phyloP scores from a whole-genome alignment of 2,888 invertebrate genomes.

The Conomelus anceps region DNA sequence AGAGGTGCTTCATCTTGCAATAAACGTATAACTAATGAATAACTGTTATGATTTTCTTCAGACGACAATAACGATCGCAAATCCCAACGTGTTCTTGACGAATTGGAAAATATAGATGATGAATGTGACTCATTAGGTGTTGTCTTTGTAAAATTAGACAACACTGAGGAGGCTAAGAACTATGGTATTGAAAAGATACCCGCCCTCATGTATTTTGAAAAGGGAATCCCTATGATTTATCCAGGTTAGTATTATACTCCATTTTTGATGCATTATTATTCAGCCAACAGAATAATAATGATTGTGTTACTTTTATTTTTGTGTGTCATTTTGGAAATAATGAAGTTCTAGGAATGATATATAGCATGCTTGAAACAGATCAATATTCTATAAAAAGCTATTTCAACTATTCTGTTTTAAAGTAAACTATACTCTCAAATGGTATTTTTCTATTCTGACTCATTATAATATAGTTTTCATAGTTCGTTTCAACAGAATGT shows the following conservation, averaged over 20 bases:
- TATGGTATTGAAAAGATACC: constrained; percentile 87
- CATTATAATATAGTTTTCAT: too few relatives aligned
- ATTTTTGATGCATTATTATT: background rate
- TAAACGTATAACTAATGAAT: background rate
- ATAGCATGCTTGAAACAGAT: too few relatives aligned
- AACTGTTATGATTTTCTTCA: constrained; percentile 41
- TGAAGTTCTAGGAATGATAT: too few relatives aligned
- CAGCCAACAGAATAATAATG: too few relatives aligned
- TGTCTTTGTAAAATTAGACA: constrained; percentile 88
- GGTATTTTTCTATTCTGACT: too few relatives aligned
- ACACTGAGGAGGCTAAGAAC: constrained; percentile 81
- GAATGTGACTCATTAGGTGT: constrained; percentile 84
- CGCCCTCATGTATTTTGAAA: constrained; percentile 63
- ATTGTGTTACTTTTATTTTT: too few relatives aligned
- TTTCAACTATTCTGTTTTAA: too few relatives aligned
- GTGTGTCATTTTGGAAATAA: too few relatives aligned
- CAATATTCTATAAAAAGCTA: too few relatives aligned
- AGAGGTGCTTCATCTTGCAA: too few relatives aligned
- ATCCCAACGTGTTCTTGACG: constrained; percentile 75
- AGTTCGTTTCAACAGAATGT: too few relatives aligned
- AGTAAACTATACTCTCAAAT: too few relatives aligned
- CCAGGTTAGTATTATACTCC: constrained; percentile 38
- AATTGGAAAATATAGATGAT: constrained; percentile 89
- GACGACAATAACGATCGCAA: constrained; percentile 86
- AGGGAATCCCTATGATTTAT: constrained; percentile 44